Evolutionary conservation across 2,113 vertebrate genomes (phyloP), one percentile per base, ranked within the genome.

Genomic region (Mormoops blainvillei): DNA sequence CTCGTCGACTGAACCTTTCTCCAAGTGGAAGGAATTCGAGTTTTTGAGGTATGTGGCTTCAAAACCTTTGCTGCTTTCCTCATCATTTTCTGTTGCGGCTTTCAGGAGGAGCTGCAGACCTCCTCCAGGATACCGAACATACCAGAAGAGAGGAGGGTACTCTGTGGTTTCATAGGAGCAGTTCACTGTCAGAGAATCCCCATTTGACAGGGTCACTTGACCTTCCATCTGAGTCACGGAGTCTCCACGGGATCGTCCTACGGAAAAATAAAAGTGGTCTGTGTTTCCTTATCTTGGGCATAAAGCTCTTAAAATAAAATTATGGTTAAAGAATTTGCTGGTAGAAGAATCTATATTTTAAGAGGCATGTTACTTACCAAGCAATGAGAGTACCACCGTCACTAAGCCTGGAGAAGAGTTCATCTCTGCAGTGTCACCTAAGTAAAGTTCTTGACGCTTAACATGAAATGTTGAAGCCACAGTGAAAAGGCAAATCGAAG

Each of bases 1-100:
- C 77, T 10, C 28, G 1, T 31, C 76, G 1, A 96, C 85, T 22
- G 74, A 76, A 20, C 52, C 28, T 90, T 96, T 97, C 89, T 70
- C 5, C 96, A 97, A 26, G 80, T 96, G 81, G 85, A 92, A 52
- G 36, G 54, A 77, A 3, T 70, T 77, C 24, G 4, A 41, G 45
- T 31, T 24, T 28, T 73, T 26, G 3, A 13, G 24, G 41, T 7
- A 41, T 0, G 16, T 95, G 38, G 92, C 81, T 94, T 88, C 82
- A 82, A 95, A 97, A 5, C 83, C 92, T 61, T 86, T 93, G 31
- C n/a, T 50, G 1, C 4, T 45, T 54, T 3, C 24, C 31, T 77
- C 76, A 0, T 86, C 58, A 0, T 61, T 73, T 6, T 0, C 58
- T 7, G 0, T 82, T 0, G 0, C 0, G 0, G 48, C 89, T 74